Evolutionary conservation across 2,113 vertebrate genomes (phyloP), one percentile per base, ranked within the genome.

Genomic region (Zapus hudsonius): DNA sequence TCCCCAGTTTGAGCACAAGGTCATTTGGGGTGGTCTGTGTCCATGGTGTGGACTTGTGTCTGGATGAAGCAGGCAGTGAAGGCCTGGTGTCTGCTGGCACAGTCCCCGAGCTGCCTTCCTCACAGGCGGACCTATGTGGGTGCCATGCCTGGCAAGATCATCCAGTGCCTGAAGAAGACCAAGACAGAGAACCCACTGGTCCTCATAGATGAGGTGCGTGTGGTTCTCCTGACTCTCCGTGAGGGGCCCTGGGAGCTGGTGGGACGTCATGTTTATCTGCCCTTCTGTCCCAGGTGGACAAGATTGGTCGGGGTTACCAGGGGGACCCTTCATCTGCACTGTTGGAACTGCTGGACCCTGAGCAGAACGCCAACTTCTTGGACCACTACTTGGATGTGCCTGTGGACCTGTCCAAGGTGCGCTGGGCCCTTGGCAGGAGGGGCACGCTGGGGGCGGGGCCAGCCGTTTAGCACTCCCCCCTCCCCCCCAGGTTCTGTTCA

Each of bases 151-250:
- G 99, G 99, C 42, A 99, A 99, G 97, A 99, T 99, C 66, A 99
- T 99, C 96, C 99, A 99, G 97, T 99, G 99, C 76, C 95, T 99
- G 91, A 99, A 99, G 98, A 99, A 99, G 96, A 99, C 99, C 3
- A 99, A 99, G 97, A 99, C 99, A 0, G 99, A 99, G 96, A 99
- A 99, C 93, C 99, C 99, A 0, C 96, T 99, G 88, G 98, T 99
- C 57, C 98, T 99, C 15, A 99, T 99, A 0, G 99, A 99, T 3
- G 99, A 99, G 99, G 99, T 99, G 13, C 19, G 66, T 63, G 22
- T 36, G 44, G 33, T 40, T 52, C 81, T 10, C 22, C 40, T 59
- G 40, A 15, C n/a, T n/a, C n/a, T n/a, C n/a, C 22, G 44, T 20
- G 40, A 25, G 42, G 81, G 33, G 4, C 13, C 23, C 42, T 52